Evolutionary conservation across 2,888 invertebrate genomes (phyloP), one percentile per base, ranked within the genome.

Genomic region (Acleris literana): DNA sequence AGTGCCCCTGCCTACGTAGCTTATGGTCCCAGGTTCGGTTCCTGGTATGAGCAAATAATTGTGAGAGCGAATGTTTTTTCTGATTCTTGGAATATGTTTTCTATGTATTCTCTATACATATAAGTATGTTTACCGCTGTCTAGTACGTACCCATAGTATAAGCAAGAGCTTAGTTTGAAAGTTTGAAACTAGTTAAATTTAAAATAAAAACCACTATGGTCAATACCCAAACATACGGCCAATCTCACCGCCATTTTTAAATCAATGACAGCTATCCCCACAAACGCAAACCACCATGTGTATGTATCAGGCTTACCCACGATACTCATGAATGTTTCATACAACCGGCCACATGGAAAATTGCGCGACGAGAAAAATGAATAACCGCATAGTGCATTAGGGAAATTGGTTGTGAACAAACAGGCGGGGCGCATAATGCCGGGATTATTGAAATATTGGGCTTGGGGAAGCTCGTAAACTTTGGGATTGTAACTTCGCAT

Each of bases 271-370:
- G 60, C 54, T 43, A 64, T 49, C 43, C 64, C 25, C 54, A 29
- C 43, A 59, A 54, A 59, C 33, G 33, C 33, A 33, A 64, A 39
- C 48, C 49, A 64, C 60, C 64, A 60, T 64, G 60, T 60, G 64
- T 33, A 53, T 46, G 17, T 48, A 53, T 9, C n/a, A 54, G 39
- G 59, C 55, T 59, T 55, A 39, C 33, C 33, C 33, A 33, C 33
- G 9, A 59, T 55, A 55, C 73, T 75, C 78, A 78, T 79, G 78
- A 76, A 76, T 80, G 70, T 78, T 76, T 77, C 75, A 79, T 79
- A 64, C 58, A 63, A 61, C 62, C 66, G 70, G 68, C 71, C 68
- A 70, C 70, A 63, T 63, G 73, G 74, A 75, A 76, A 77, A 76
- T 75, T 74, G 74, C 75, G 71, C 46, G 46, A 16, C 17, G 70